Base-by-base conservation (phyloP, 2,113 vertebrate genomes). In the Gymnorhina tibicen region DNA sequence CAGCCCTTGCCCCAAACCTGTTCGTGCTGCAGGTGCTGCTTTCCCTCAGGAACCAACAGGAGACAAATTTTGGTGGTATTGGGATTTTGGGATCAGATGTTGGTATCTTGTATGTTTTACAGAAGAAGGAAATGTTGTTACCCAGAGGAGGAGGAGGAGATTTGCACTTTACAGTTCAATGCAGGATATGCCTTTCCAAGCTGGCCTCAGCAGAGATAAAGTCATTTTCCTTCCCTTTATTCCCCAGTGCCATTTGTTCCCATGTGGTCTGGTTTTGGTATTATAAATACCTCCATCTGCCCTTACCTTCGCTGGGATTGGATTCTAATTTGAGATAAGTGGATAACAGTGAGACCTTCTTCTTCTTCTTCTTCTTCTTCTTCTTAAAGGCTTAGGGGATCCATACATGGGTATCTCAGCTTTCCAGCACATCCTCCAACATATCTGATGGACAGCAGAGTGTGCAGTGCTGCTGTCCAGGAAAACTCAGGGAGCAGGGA, bases 291-390 rank as follows among this genome's bases (percentile, higher is more conserved):
- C 30, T 53, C 58, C 86, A 16, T 80, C 63, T 68, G n/a, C 35
- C 16, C 33, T 56, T 63, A 16, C 58, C n/a, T 93, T 49, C 21
- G 23, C 63, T 93, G 59, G 67, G 55, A 46, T 59, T 83, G 82
- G 88, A 89, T 82, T 86, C 72, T 41, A 46, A 74, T 77, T 88
- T 62, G 50, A 80, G 92, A 83, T 69, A 90, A 84, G 59, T 53
- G 78, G 70, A 8, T 83, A 93, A 83, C 53, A 85, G 42, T 37
- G 66, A 85, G 62, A 76, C 58, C 44, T 60, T 33, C 44, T 67
- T 46, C 77, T 70, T 66, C 85, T 49, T 60, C 77, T 70, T 66
- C 85, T 49, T 60, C 44, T 60, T 33, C 44, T 67, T 46, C 77
- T 70, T 66, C 85, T 49, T 60, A 60, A 93, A 88, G 92, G 70